phyloP scores from a whole-genome alignment of 2,113 vertebrate species.

The Caretta caretta region DNA sequence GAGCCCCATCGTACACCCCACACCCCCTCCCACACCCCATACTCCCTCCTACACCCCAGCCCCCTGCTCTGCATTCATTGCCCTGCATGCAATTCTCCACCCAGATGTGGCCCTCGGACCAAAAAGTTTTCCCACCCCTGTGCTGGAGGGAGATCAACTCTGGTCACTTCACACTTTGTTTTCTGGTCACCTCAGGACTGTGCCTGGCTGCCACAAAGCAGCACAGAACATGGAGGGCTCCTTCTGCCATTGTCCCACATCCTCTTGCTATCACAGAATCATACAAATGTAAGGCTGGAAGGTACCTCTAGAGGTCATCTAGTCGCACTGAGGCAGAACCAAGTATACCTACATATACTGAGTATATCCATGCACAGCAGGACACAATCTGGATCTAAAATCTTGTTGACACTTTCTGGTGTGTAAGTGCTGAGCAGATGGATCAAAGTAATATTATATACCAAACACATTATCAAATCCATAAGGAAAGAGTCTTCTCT shows the following conservation, averaged over 20 bases:
- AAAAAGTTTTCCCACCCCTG: no score
- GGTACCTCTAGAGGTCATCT: not conserved
- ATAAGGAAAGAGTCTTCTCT: not conserved
- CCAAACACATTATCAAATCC: not conserved
- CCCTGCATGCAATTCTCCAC: no score
- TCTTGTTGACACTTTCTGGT: not conserved
- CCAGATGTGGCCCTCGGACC: no score
- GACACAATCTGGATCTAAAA: not conserved
- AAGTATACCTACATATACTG: no score
- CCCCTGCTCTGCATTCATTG: no score
- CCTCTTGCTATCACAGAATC: not conserved
- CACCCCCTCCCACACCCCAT: no score
- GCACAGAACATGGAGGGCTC: not conserved
- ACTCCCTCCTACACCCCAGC: no score
- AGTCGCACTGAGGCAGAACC: no score
- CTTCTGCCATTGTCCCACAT: not conserved
- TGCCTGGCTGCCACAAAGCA: not conserved
- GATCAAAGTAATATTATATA: not conserved
- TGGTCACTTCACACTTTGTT: not conserved
- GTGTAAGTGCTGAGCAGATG: rapidly evolving
- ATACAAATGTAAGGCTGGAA: not conserved
- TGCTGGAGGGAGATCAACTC: not conserved
- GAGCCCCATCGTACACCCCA: no score
- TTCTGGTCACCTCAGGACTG: not conserved
- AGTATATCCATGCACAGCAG: not conserved